Conservation (phyloP, 1,140 invertebrate genomes). For the Dreissena rostriformis region DNA sequence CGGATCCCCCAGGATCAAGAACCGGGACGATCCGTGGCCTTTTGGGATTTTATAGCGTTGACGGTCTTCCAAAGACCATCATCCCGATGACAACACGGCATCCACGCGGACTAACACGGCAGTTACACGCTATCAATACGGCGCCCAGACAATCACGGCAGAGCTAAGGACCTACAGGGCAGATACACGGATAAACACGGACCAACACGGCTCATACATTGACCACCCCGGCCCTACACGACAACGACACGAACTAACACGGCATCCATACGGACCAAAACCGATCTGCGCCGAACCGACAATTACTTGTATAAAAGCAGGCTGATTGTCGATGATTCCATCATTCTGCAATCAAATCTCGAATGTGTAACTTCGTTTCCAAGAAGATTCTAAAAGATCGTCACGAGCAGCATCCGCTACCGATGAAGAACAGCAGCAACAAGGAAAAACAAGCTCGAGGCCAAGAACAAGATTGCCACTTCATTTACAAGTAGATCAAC, state of each 20-base stretch:
- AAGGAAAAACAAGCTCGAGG: not conserved
- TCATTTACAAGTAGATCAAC: not conserved
- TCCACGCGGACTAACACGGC: too few species aligned
- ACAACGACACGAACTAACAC: not conserved
- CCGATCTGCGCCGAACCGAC: not conserved
- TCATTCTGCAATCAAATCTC: too few species aligned
- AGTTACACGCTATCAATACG: not conserved
- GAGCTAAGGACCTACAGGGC: not conserved
- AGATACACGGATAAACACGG: too few species aligned
- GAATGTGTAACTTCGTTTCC: too few species aligned
- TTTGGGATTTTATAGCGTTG: not conserved
- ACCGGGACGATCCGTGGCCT: too few species aligned
- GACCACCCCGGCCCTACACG: too few species aligned
- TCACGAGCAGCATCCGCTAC: too few species aligned
- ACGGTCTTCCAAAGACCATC: too few species aligned
- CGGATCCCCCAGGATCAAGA: too few species aligned
- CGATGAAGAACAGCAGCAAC: constrained; percentile 1
- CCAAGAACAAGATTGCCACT: not conserved
- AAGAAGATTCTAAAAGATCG: not conserved
- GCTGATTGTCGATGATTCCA: too few species aligned
- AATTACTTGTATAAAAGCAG: not conserved
- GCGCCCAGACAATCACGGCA: not conserved
- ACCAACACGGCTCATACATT: too few species aligned
- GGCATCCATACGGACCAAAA: not conserved
- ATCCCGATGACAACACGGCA: too few species aligned